Percentiles rank a stretch among this genome's conserved stretches.
phyloP scores from a whole-genome alignment of 1,140 invertebrate genomes.

The Heliothis subflexa region DNA sequence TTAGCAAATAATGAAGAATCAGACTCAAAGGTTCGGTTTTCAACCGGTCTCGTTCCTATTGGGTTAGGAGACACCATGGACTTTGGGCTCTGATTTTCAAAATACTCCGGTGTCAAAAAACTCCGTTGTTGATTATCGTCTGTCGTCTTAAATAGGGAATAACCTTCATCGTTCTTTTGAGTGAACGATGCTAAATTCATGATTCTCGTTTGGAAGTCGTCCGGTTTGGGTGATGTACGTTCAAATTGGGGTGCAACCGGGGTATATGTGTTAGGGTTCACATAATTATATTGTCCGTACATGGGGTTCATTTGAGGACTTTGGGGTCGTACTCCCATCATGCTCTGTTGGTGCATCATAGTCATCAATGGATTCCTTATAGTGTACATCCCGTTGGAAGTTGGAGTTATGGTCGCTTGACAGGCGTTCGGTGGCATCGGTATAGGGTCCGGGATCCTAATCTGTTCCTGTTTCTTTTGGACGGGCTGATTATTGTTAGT shows the following conservation, averaged over 20 bases:
- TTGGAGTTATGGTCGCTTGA: conserved; percentile 84
- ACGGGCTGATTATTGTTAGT: conserved; percentile 76
- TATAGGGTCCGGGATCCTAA: conserved; percentile 80
- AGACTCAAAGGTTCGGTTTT: conserved; percentile 60
- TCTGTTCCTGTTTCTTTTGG: conserved; percentile 82
- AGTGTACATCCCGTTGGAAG: conserved; percentile 90
- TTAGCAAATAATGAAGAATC: conserved; percentile 71
- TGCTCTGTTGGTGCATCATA: conserved; percentile 82
- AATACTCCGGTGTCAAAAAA: conserved; percentile 71
- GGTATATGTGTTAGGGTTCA: conserved; percentile 67
- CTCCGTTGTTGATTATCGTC: conserved; percentile 70
- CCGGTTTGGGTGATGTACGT: conserved; percentile 61
- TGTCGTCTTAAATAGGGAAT: conserved; percentile 75
- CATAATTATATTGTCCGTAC: conserved; percentile 67
- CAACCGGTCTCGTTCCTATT: conserved; percentile 70
- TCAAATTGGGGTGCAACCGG: conserved; percentile 47
- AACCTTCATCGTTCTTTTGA: conserved; percentile 79
- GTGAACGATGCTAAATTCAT: conserved; percentile 80
- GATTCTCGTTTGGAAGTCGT: conserved; percentile 72
- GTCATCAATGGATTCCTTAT: conserved; percentile 90
- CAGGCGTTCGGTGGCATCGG: conserved; percentile 82
- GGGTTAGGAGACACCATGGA: conserved; percentile 73
- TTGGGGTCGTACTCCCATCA: conserved; percentile 69
- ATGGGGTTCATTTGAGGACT: conserved; percentile 58
- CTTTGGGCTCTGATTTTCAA: conserved; percentile 62